Evolutionary conservation across 2,113 vertebrate species (phyloP), one percentile per base, ranked within the genome.

Genomic region (Ardeotis arabs): DNA sequence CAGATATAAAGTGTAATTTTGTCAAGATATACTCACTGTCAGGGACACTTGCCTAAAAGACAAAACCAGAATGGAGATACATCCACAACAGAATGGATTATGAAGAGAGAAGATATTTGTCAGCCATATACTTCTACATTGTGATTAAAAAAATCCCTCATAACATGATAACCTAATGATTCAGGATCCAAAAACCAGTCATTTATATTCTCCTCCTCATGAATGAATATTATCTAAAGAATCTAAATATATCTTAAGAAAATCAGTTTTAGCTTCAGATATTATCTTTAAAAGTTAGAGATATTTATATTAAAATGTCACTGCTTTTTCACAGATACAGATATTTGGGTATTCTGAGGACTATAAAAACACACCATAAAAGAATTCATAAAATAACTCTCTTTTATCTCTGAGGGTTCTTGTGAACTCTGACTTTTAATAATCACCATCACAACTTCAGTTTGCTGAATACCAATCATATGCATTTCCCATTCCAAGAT

Each of bases 221-320:
- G 83, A 95, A 87, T 53, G 92, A 95, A 25, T 28, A n/a, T 33
- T 79, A 74, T 60, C 45, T 69, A 24, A 67, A 69, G 13, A 14
- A n/a, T 86, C 33, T 87, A 85, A 95, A 93, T 58, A 47, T 74
- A 50, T 78, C 52, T 95, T 87, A 84, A 87, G 53, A 92, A 87
- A 92, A 69, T n/a, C 28, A 82, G 31, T 66, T 95, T 89, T 80
- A 87, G 33, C 56, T 83, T 95, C 67, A 95, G 83, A 41, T 96
- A 84, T 80, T 93, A 52, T 80, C 87, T 39, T 80, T 80, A 47
- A 60, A 95, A 87, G 39, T 39, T 82, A 90, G 73, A 94, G 37
- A 85, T 81, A 92, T 96, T 97, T 95, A n/a, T 91, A 84, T 87
- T 75, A 74, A 94, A 95, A 93, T 84, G 33, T 85, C 70, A 95